A percentile compares a stretch with the other conserved stretches of the same genome.
Conservation (phyloP, 2,113 vertebrate species). For the Syngnathus floridae region DNA sequence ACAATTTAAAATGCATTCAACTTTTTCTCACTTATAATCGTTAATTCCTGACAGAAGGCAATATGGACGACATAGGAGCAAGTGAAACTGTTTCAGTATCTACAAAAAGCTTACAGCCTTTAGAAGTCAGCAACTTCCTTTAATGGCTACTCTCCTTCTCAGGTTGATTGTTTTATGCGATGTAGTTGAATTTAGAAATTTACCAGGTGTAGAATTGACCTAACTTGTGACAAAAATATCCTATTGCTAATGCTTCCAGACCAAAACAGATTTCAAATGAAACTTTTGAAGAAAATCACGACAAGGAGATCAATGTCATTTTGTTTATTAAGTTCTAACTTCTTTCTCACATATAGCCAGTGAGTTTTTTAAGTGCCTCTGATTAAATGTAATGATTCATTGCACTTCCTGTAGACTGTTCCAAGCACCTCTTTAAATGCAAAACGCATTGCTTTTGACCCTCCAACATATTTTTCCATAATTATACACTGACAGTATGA, state of each 20-base stretch:
- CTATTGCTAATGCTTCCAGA: neutral
- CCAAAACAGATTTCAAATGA: conserved; percentile 8
- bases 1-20: too few relatives aligned
- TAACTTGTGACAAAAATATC: neutral
- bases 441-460: neutral
- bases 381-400: conserved; percentile 8
- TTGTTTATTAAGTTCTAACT: neutral
- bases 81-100: too few relatives aligned
- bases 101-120: too few relatives aligned
- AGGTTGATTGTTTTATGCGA: neutral
- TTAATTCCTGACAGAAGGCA: too few relatives aligned
- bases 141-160: neutral
- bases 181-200: too few relatives aligned
- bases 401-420: neutral
- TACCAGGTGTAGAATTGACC: neutral
- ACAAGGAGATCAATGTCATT: conserved; percentile 34
- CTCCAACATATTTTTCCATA: conserved; percentile 4
- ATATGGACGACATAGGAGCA: too few relatives aligned
- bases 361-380: conserved; percentile 10
- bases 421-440: conserved; percentile 1
- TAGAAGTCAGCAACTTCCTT: too few relatives aligned
- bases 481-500: neutral
- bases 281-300: conserved; percentile 7
- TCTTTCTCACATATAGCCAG: neutral
- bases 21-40: too few relatives aligned